These are phyloP conservation scores for Anarhynchus alexandrinus DNA, from an alignment of 2,113 vertebrate genomes.

Conservation along the genomic window DNA sequence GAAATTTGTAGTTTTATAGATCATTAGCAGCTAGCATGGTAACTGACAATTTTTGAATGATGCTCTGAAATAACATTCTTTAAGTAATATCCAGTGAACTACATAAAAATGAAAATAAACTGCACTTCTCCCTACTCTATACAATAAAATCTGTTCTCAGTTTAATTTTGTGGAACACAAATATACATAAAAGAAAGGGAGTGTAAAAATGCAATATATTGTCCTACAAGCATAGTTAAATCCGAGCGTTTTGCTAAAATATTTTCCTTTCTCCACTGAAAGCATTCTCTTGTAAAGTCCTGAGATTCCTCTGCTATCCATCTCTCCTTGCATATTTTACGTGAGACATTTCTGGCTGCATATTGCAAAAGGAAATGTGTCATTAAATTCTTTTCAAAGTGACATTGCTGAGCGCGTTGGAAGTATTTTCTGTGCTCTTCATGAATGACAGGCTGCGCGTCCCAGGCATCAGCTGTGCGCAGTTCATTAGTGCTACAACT, in stretches of 20 bases:
- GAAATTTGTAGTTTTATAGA: background rate
- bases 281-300: background rate
- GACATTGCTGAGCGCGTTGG: background rate
- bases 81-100: background rate
- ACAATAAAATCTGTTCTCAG: background rate
- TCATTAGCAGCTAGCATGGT: background rate
- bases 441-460: background rate
- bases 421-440: background rate
- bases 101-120: constrained; percentile 1
- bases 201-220: background rate
- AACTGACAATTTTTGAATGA: background rate
- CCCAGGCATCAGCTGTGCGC: background rate
- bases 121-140: background rate
- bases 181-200: background rate
- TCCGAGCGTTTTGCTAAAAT: background rate
- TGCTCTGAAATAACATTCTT: background rate
- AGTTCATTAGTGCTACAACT: background rate
- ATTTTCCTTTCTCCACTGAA: background rate
- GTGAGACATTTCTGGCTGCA: background rate
- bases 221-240: background rate
- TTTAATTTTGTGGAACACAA: constrained; percentile 17
- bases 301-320: background rate
- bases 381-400: constrained; percentile 24
- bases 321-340: background rate
- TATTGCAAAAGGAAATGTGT: background rate